A percentile compares a stretch with the other conserved stretches of the same genome.
Conservation (phyloP, 2,888 invertebrate species). For the Epiblema foenella region DNA sequence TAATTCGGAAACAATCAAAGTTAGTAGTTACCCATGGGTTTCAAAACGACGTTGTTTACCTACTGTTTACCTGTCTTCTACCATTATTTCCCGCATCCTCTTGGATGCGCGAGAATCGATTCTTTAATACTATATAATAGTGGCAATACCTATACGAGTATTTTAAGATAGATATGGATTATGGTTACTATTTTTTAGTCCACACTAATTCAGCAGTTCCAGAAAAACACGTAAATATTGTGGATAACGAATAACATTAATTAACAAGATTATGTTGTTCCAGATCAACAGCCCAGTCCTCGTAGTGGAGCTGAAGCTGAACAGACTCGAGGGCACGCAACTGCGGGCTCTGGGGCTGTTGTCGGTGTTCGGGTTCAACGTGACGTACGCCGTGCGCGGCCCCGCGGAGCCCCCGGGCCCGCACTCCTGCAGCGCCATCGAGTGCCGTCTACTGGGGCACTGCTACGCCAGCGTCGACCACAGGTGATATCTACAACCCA, state of each 20-base stretch:
- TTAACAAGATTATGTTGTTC: constrained; percentile 24
- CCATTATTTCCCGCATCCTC: neutral
- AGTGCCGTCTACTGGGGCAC: constrained; percentile 94
- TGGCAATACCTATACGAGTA: neutral
- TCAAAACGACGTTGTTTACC: neutral
- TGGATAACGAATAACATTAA: neutral
- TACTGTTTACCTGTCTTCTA: neutral
- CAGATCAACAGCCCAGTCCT: constrained; percentile 89
- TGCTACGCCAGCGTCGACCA: constrained; percentile 90
- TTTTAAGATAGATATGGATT: neutral
- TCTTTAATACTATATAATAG: neutral
- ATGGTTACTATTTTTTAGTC: neutral
- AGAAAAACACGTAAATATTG: neutral
- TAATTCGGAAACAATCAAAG: neutral
- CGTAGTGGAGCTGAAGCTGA: constrained; percentile 90
- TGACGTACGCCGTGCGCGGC: constrained; percentile 92
- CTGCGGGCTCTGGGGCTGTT: constrained; percentile 91
- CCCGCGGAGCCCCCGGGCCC: constrained; percentile 78
- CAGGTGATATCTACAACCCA: constrained; percentile 79
- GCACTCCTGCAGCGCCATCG: constrained; percentile 90
- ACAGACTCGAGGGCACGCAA: constrained; percentile 91
- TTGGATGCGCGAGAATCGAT: neutral
- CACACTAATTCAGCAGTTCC: neutral
- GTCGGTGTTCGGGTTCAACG: constrained; percentile 96
- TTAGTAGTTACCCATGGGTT: neutral